Percentiles rank a stretch among this genome's conserved stretches.
Evolutionary conservation across 2,797 vertebrate species (phyloP).

Genomic region (Aulostomus chinensis): DNA sequence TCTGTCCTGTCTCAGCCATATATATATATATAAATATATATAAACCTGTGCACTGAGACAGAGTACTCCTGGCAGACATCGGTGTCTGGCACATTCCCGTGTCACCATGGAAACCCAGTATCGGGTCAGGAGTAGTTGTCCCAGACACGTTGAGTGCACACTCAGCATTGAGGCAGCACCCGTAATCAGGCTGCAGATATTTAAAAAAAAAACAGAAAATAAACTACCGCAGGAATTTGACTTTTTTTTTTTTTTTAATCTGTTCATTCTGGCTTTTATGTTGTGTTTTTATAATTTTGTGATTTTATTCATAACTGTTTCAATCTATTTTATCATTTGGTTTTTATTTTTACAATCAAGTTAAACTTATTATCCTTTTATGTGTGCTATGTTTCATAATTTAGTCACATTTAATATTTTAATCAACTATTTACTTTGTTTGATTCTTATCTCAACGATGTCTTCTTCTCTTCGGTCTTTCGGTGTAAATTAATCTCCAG

Average conservation of each 20-base stretch:
- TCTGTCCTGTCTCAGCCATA: not conserved
- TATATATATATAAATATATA: not conserved
- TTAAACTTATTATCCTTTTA: too few species aligned
- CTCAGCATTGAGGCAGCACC: slow-evolving; percentile 39
- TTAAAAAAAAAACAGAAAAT: slow-evolving; percentile 17
- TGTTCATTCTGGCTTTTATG: too few species aligned
- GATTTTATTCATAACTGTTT: too few species aligned
- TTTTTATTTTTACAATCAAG: too few species aligned
- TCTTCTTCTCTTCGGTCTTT: too few species aligned
- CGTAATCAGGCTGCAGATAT: slow-evolving; percentile 19
- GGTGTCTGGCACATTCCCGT: slow-evolving; percentile 65
- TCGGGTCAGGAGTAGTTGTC: slow-evolving; percentile 55
- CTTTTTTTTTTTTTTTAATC: not conserved
- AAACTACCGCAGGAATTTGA: slow-evolving; percentile 1
- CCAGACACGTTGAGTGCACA: slow-evolving; percentile 38
- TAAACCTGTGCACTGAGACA: slow-evolving; percentile 25
- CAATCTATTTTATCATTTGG: too few species aligned
- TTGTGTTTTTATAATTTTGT: too few species aligned
- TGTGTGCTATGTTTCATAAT: too few species aligned
- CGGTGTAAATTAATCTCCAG: too few species aligned
- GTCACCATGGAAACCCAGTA: slow-evolving; percentile 70
- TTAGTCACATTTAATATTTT: too few species aligned
- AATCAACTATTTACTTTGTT: too few species aligned
- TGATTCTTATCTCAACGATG: too few species aligned
- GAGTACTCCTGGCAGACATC: slow-evolving; percentile 50